Evolutionary conservation across 1,140 invertebrate genomes (phyloP), one percentile per base, ranked within the genome.

Genomic region (Dendrolimus kikuchii): DNA sequence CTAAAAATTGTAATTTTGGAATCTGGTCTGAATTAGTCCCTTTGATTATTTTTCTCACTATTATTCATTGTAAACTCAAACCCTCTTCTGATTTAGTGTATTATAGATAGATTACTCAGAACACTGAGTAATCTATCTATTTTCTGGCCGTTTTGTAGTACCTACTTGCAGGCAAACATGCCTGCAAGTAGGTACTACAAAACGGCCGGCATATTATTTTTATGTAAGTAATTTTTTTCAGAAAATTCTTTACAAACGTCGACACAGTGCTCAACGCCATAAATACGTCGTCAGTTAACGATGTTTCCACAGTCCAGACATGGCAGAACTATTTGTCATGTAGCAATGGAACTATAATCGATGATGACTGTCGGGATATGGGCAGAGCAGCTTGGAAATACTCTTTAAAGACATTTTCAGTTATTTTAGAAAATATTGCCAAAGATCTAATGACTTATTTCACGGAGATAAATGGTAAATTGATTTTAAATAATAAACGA

Each of bases 211-310:
- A 49, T 9, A 39, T 49, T 23, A 36, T 10, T 42, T 5, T 49
- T 44, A 40, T 5, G 3, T 10, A 46, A 23, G 5, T 10, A 7
- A 7, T 43, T 40, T 38, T 46, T 67, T 43, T 8, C 65, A 82
- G 81, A 43, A 74, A 71, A 39, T 61, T 81, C 42, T 74, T 83
- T n/a, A 51, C 57, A 1, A 80, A 82, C 59, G 5, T 81, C 5
- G 80, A 86, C 51, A 62, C 47, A 36, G 72, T 83, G 0, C 38
- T 86, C 0, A 70, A 73, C 8, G 56, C 73, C 0, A 59, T 83
- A 9, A 62, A 67, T n/a, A 71, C 64, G 0, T 61, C 74, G 4
- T 46, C 58, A 0, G 42, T 59, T 2, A 49, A 60, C 1, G 48
- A 55, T 1, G 40, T 71, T 3, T 43, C 80, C 4, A 57, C 77